Conservation (phyloP, 2,113 vertebrate genomes). For the Otocyon megalotis region DNA sequence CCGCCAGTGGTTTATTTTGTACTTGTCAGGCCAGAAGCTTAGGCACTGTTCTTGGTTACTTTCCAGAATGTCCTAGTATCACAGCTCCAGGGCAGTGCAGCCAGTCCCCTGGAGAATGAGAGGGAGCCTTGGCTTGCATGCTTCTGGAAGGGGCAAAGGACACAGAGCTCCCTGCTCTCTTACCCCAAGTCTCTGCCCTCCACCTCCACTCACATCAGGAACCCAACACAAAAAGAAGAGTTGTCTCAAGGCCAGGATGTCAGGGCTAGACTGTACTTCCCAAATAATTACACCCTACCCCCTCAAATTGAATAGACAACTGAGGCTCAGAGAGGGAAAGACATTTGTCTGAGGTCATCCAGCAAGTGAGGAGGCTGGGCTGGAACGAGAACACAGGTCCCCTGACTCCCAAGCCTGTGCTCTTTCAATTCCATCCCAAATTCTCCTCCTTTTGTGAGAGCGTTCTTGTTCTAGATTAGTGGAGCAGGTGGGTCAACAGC, state of each 20-base stretch:
- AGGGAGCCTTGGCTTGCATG: background rate
- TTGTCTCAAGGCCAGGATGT: background rate
- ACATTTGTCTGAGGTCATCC: background rate
- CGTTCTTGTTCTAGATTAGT: background rate
- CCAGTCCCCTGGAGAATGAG: background rate
- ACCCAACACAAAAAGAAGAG: background rate
- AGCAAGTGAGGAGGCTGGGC: background rate
- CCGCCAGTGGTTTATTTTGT: too few relatives aligned
- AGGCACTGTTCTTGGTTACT: background rate
- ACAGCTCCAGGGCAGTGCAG: background rate
- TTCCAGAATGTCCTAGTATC: background rate
- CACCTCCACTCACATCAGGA: background rate
- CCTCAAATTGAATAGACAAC: background rate
- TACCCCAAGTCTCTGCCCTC: background rate
- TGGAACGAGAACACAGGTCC: background rate
- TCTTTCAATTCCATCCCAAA: background rate
- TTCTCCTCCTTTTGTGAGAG: background rate
- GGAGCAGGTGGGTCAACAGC: too few relatives aligned
- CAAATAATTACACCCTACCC: too few relatives aligned
- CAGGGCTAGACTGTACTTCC: background rate
- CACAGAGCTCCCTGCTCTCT: background rate
- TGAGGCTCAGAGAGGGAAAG: background rate
- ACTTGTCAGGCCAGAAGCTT: background rate
- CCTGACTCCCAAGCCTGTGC: background rate
- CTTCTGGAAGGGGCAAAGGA: background rate